Base-by-base conservation (phyloP, 2,888 invertebrate genomes). In the Drosophila mimetica region DNA sequence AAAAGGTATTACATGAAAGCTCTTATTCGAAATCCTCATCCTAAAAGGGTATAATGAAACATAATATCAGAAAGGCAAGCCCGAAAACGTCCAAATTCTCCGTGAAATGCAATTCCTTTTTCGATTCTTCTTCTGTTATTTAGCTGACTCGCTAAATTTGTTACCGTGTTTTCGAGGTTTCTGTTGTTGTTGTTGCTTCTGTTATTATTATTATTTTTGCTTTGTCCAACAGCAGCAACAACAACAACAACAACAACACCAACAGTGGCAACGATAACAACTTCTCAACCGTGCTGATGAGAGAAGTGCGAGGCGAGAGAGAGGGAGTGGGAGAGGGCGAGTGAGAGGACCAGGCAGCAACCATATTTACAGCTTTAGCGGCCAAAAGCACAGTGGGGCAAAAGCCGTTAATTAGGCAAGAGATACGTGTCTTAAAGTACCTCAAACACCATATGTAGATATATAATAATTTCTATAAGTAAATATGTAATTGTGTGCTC, bases 301-400 rank as follows among this genome's bases (percentile, higher is more conserved):
- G 44, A 52, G 71, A 60, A 63, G 42, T 46, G 48, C 22, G 67
- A 52, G 47, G 52, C 22, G 67, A 47, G 41, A 47, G 9, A 30
- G 46, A 28, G 9, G 22, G 46, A 20, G 22, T 14, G n/a, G 42
- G 8, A 32, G 30, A 18, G 32, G 65, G 34, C 34, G 39, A 52
- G 36, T 22, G 63, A 47, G 72, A 71, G 72, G 72, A 72, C 72
- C 72, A 61, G 69, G 53, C 55, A 57, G 52, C 88, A 79, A 83
- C 88, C 83, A 86, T 74, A 88, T 84, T 84, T 83, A 84, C 86
- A 86, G 83, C 86, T 87, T 86, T 82, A 76, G 86, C 77, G 73
- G 76, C 63, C 67, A 53, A 52, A 51, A 11, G 86, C 70, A 88
- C 83, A 88, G 77, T 88, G 88, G 80, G 30, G 9, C 67, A 61